These are phyloP conservation scores for Phoebastria nigripes DNA, from an alignment of 2,797 vertebrate genomes.

Conservation along the genomic window DNA sequence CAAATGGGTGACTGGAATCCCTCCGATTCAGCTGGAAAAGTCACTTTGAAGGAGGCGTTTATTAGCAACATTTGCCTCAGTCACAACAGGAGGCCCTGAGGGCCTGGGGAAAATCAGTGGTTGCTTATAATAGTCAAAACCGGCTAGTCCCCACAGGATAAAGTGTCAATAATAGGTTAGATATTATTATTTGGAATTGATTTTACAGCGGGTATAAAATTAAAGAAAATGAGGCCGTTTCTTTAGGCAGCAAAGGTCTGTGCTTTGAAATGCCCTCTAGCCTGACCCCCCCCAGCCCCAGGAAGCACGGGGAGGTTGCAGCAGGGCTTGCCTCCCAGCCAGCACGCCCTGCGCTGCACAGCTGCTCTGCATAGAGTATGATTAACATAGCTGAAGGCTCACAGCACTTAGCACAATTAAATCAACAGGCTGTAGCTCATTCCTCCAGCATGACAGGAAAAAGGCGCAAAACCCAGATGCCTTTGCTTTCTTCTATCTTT, in stretches of 20 bases:
- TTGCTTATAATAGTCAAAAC: slow-evolving; percentile 62
- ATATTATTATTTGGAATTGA: slow-evolving; percentile 21
- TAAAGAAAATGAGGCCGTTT: background rate
- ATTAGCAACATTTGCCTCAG: slow-evolving; percentile 79
- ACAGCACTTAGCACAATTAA: background rate
- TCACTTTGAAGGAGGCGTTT: slow-evolving; percentile 74
- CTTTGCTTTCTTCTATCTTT: background rate
- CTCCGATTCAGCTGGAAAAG: slow-evolving; percentile 67
- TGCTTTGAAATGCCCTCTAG: background rate
- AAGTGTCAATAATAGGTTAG: slow-evolving; percentile 57
- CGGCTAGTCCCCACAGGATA: slow-evolving; percentile 21
- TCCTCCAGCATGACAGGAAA: background rate
- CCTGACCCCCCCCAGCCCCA: background rate
- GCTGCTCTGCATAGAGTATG: background rate
- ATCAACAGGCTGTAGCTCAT: background rate
- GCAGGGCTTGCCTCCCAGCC: background rate
- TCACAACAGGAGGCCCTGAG: slow-evolving; percentile 73
- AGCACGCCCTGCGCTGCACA: background rate
- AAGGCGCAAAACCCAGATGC: background rate
- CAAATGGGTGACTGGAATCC: slow-evolving; percentile 66
- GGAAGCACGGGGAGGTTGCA: background rate
- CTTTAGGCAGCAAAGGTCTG: background rate
- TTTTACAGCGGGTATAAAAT: slow-evolving; percentile 45
- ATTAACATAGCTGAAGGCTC: background rate
- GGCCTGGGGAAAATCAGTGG: slow-evolving; percentile 73